phyloP scores from a whole-genome alignment of 2,797 vertebrate species.

The Amphiprion clarkii region DNA sequence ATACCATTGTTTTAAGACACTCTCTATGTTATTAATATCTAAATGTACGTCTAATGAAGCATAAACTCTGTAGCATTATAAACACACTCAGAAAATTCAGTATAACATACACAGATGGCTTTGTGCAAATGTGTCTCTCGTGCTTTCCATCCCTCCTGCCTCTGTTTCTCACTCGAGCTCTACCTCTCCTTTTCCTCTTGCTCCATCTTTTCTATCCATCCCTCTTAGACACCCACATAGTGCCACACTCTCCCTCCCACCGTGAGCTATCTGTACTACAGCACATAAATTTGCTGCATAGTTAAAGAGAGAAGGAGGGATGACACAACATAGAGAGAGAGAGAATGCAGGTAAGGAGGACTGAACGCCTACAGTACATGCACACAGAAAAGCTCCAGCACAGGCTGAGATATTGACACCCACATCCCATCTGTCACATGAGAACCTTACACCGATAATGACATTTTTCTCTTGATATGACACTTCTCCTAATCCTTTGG shows the following conservation, averaged over 20 bases:
- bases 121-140: constrained; percentile 13
- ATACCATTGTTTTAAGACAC: constrained; percentile 1
- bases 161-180: constrained; percentile 29
- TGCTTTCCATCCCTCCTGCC: not conserved
- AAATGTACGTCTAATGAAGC: not conserved
- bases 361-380: constrained; percentile 61
- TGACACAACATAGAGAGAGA: constrained; percentile 14
- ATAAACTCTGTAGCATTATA: not conserved
- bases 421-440: constrained; percentile 75
- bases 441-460: constrained; percentile 63
- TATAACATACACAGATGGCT: constrained; percentile 43
- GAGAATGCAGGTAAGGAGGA: constrained; percentile 66
- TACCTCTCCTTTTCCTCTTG: constrained; percentile 17
- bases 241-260: constrained; percentile 36
- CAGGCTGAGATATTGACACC: constrained; percentile 70
- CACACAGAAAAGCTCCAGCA: constrained; percentile 57
- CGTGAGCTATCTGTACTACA: constrained; percentile 40
- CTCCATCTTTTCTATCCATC: constrained; percentile 36
- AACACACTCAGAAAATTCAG: not conserved
- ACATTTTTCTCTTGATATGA: constrained; percentile 59
- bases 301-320: constrained; percentile 36
- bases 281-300: constrained; percentile 48
- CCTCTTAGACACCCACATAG: constrained; percentile 58
- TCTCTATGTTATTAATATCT: not conserved
- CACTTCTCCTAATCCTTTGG: constrained; percentile 56